Base-by-base conservation (phyloP, 1,140 invertebrate species). In the Eurosta solidaginis region DNA sequence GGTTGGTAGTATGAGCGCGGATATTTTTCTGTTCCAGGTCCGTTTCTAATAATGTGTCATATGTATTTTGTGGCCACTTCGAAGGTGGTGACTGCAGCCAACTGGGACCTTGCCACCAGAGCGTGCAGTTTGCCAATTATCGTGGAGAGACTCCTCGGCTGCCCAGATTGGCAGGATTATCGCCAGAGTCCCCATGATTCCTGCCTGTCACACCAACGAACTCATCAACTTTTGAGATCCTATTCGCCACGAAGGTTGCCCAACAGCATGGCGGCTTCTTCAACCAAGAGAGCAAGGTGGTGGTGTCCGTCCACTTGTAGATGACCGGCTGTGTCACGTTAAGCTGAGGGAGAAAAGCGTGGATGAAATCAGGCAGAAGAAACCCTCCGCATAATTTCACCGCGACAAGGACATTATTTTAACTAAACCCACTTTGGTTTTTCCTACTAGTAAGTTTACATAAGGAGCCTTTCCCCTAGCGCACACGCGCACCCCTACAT, bases 191-290 rank as follows among this genome's bases (percentile, higher is more conserved):
- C 14, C 50, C 47, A 36, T 76, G 47, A 4, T 10, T 3, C 74
- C 74, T 50, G 20, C 33, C 33, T 52, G 4, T 14, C 1, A 3
- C 29, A 6, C 74, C 74, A 3, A 76, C 47, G 9, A 22, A 47
- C 33, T 47, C n/a, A 5, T 27, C 6, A 49, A 75, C 33, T 75
- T 75, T 47, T 12, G 74, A 52, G 1, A 76, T 27, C 40, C 74
- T 47, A 52, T 76, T 50, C 17, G 45, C 74, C 17, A 76, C 74
- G 50, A 52, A 76, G 44, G 74, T 76, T 17, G 27, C 22, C 74
- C 47, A 76, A 5, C 6, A n/a, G 27, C 47, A 76, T 2, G 74
- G 74, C 1, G 27, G 74, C 22, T 76, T 52, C 1, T 47, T 27
- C n/a, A 76, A 33, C 74, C 29, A 76, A 9, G 74, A 45, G 0